These are phyloP conservation scores for Vanessa atalanta DNA, from an alignment of 1,140 invertebrate genomes.

Conservation along the genomic window DNA sequence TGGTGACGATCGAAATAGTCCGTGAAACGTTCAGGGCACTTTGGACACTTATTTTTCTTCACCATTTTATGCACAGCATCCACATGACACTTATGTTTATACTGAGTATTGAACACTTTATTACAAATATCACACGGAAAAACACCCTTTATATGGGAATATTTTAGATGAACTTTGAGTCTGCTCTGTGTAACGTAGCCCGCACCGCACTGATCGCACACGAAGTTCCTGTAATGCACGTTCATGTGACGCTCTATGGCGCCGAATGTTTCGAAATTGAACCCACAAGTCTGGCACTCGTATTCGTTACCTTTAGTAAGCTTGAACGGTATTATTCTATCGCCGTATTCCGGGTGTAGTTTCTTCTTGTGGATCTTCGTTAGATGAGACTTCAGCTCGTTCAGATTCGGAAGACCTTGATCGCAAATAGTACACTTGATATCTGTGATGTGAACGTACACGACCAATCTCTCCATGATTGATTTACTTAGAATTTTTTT, in stretches of 20 bases:
- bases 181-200: constrained; percentile 55
- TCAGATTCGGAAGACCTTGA: constrained; percentile 37
- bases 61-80: constrained; percentile 48
- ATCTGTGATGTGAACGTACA: constrained; percentile 51
- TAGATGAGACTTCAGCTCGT: constrained; percentile 54
- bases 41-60: constrained; percentile 53
- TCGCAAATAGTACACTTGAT: constrained; percentile 55
- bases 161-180: constrained; percentile 48
- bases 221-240: constrained; percentile 58
- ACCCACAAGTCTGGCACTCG: constrained; percentile 51
- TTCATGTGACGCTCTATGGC: constrained; percentile 62
- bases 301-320: constrained; percentile 43
- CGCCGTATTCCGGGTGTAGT: constrained; percentile 45
- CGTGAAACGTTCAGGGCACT: constrained; percentile 54
- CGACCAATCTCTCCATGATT: constrained; percentile 42
- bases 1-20: constrained; percentile 55
- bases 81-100: constrained; percentile 53
- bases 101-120: constrained; percentile 45
- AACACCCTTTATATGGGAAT: constrained; percentile 37
- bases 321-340: constrained; percentile 54
- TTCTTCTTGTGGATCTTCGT: constrained; percentile 45
- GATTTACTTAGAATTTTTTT: constrained; percentile 44
- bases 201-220: constrained; percentile 56
- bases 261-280: constrained; percentile 52
- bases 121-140: constrained; percentile 51